Evolutionary conservation across 2,797 vertebrate genomes (phyloP), one percentile per base, ranked within the genome.

Genomic region (Numenius phaeopus): DNA sequence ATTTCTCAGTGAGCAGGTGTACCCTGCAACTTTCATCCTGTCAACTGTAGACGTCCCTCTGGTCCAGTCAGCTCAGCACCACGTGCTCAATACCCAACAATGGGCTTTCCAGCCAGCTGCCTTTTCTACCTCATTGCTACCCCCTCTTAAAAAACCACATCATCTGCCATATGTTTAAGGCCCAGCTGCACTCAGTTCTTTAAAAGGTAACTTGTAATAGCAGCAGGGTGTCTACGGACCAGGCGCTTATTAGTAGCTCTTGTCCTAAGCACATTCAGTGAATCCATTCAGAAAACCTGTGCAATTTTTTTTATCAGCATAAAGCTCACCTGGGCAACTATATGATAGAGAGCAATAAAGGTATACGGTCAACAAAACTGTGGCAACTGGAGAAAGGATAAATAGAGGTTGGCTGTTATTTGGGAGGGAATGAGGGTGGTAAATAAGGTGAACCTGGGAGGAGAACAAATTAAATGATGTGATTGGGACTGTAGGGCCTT

Each of bases 71-170:
- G 20, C 22, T 69, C 39, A 54, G 37, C 20, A 58, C 4, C 17
- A 7, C 2, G 1, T 37, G 2, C 46, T 46, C 23, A 34, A 11
- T 5, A 32, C 5, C 7, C 10, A 69, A 37, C 40, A 39, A 17
- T 0, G 5, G 20, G 13, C 3, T 54, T 14, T 23, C 7, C 12
- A 26, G 5, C 4, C 58, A 57, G 14, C 15, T 77, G 37, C 32
- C 15, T 72, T 79, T 91, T 52, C 26, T 7, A 26, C 13, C 39
- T 62, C 24, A 9, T 30, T 73, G n/a, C 39, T n/a, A n/a, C 5
- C 5, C 13, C 3, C 21, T 65, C 13, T 24, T 49, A 58, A 34
- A 64, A 64, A 61, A 55, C 6, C 10, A 18, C 14, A 11, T 27
- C 3, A 46, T 59, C 23, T 57, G 9, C 32, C 30, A 2, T 10